Conservation (phyloP, 2,888 invertebrate genomes). For the Amaurobius ferox region DNA sequence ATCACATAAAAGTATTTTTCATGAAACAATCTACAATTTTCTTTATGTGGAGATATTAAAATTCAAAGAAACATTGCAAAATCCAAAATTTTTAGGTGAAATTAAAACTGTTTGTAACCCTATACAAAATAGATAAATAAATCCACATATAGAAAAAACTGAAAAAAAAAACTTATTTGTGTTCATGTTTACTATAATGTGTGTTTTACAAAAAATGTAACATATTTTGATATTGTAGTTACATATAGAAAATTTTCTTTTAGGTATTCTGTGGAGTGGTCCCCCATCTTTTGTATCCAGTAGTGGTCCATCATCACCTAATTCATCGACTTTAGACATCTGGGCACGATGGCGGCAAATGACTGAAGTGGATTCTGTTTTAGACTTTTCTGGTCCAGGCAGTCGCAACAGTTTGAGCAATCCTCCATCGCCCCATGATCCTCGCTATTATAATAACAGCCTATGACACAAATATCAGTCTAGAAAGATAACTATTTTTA, state of each 20-base stretch:
- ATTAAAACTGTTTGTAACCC: no score
- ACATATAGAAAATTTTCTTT: no score
- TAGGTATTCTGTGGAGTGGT: conserved; percentile 86
- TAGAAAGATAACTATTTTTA: background rate
- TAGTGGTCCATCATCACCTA: conserved; percentile 88
- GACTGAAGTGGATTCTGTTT: conserved; percentile 73
- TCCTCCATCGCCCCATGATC: conserved; percentile 73
- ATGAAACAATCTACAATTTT: no score
- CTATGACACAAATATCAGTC: conserved; percentile 27
- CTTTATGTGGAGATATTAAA: no score
- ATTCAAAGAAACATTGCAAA: no score
- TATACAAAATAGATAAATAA: background rate
- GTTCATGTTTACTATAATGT: no score
- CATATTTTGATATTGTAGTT: no score
- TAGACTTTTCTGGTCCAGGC: conserved; percentile 68
- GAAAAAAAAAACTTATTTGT: background rate
- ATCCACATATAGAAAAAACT: no score
- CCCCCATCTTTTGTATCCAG: conserved; percentile 89
- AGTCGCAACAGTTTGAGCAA: conserved; percentile 72
- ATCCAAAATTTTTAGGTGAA: no score
- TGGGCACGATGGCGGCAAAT: conserved; percentile 74
- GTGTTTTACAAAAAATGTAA: background rate
- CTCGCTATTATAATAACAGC: conserved; percentile 71
- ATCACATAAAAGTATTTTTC: no score
- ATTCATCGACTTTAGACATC: conserved; percentile 79